Evolutionary conservation across 1,140 invertebrate genomes (phyloP).

Genomic region (Lucilia cuprina): DNA sequence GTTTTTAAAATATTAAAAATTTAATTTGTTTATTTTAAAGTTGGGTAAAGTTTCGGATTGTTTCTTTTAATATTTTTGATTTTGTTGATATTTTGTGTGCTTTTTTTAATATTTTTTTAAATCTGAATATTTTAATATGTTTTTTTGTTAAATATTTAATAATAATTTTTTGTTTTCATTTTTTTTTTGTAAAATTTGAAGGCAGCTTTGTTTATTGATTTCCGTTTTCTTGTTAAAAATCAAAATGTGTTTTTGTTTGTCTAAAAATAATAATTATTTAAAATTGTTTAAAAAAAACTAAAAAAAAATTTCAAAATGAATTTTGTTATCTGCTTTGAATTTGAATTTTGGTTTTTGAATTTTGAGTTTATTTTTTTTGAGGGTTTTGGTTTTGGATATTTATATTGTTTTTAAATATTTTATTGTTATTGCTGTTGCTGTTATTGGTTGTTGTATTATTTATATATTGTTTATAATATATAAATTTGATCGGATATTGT

Average conservation of each 20-base stretch:
- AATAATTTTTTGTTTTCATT: slow-evolving; percentile 39
- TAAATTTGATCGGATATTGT: slow-evolving; percentile 28
- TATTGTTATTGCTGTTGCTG: slow-evolving; percentile 30
- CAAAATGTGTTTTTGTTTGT: slow-evolving; percentile 37
- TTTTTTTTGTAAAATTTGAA: slow-evolving; percentile 58
- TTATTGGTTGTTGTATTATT: slow-evolving; percentile 42
- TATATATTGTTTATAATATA: slow-evolving; percentile 43
- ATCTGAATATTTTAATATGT: slow-evolving; percentile 19
- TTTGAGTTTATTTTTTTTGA: slow-evolving; percentile 41
- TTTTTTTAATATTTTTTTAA: slow-evolving; percentile 50
- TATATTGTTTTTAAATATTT: slow-evolving; percentile 40
- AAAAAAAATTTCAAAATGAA: slow-evolving; percentile 22
- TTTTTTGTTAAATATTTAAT: slow-evolving; percentile 36
- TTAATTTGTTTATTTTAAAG: background rate
- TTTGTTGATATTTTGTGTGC: slow-evolving; percentile 59
- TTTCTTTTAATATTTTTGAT: slow-evolving; percentile 6
- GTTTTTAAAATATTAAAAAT: background rate
- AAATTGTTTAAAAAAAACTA: background rate
- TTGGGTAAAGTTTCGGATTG: background rate
- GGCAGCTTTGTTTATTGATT: slow-evolving; percentile 63
- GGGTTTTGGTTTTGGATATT: background rate
- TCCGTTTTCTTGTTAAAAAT: slow-evolving; percentile 55
- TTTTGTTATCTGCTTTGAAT: slow-evolving; percentile 22
- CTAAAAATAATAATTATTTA: slow-evolving; percentile 1
- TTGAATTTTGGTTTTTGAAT: background rate